phyloP scores from a whole-genome alignment of 2,888 invertebrate species.

The Acanthosepion lycidas region DNA sequence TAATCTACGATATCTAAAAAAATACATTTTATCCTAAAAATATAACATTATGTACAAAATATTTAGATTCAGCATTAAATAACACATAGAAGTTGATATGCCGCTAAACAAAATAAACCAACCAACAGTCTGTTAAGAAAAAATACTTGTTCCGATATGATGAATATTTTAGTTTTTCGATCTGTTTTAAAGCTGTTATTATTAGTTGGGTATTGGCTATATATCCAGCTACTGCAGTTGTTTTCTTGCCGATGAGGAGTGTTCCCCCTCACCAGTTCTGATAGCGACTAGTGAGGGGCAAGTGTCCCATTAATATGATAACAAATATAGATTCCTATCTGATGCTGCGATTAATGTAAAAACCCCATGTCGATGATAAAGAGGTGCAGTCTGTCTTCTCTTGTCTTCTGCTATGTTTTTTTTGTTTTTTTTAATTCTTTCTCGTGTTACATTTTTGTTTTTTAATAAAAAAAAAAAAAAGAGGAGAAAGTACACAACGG shows the following conservation, averaged over 20 bases:
- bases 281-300: too few relatives aligned
- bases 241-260: background rate
- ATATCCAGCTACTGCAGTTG: background rate
- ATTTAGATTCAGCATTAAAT: too few relatives aligned
- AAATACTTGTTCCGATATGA: too few relatives aligned
- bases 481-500: background rate
- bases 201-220: background rate
- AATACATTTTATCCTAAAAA: too few relatives aligned
- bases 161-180: too few relatives aligned
- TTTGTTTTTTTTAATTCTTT: background rate
- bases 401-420: background rate
- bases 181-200: background rate
- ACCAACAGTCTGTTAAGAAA: too few relatives aligned
- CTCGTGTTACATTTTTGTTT: too few relatives aligned
- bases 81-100: too few relatives aligned
- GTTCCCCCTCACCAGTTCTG: background rate
- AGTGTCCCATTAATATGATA: background rate
- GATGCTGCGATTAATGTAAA: background rate
- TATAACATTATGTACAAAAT: too few relatives aligned
- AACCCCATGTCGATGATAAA: slow-evolving; percentile 33
- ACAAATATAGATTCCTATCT: slow-evolving; percentile 10
- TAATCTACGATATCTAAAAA: too few relatives aligned
- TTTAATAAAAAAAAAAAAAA: background rate
- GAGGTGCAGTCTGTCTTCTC: background rate
- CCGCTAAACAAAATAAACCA: too few relatives aligned